These are phyloP conservation scores for Spatulosminthurus flaviceps DNA, from an alignment of 2,888 invertebrate genomes.

Conservation along the genomic window DNA sequence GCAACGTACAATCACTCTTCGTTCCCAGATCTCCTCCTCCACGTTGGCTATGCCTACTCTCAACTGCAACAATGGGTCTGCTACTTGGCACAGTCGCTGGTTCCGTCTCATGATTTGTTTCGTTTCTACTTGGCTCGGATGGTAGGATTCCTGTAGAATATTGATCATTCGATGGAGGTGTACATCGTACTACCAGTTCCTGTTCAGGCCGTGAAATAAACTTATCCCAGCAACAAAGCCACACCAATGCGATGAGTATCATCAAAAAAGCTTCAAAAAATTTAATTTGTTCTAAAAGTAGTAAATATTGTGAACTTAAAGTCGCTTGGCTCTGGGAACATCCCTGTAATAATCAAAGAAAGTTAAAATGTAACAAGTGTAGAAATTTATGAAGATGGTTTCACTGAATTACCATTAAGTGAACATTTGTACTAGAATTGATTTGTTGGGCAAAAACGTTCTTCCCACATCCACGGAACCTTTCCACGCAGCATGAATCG, in stretches of 20 bases:
- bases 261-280: conserved; percentile 34
- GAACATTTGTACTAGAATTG: background rate
- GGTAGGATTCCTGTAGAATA: too few relatives aligned
- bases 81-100: background rate
- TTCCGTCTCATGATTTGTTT: background rate
- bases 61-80: background rate
- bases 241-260: conserved; percentile 26
- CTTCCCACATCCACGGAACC: conserved; percentile 24
- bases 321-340: background rate
- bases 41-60: conserved; percentile 27
- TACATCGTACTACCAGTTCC: conserved; percentile 5
- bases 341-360: conserved; percentile 12
- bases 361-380: background rate
- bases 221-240: conserved; percentile 31
- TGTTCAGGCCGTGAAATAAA: conserved; percentile 15
- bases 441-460: conserved; percentile 21
- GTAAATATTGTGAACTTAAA: conserved; percentile 14
- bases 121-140: background rate
- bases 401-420: conserved; percentile 26
- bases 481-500: conserved; percentile 43
- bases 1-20: background rate
- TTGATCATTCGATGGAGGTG: conserved; percentile 1
- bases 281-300: conserved; percentile 25
- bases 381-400: background rate
- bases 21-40: conserved; percentile 27